phyloP scores from a whole-genome alignment of 64 coral and sea anemone species.

The Montipora sp. region DNA sequence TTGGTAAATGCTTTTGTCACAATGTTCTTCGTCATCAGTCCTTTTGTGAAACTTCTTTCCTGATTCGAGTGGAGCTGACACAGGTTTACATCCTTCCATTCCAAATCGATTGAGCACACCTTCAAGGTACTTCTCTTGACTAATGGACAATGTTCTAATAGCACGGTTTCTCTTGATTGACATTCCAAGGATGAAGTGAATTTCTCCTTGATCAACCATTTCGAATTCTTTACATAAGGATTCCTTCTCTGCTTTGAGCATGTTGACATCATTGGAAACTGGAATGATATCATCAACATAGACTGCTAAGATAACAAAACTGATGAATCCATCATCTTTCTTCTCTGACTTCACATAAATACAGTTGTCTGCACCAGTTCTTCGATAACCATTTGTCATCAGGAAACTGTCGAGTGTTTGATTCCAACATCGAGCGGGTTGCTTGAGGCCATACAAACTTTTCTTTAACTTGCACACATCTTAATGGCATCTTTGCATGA shows the following conservation, averaged over 20 bases:
- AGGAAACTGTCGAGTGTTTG: constrained; percentile 33
- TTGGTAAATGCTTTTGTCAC: constrained; percentile 32
- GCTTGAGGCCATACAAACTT: constrained; percentile 32
- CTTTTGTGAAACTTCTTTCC: constrained; percentile 16
- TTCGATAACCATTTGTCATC: constrained; percentile 29
- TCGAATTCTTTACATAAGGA: not conserved
- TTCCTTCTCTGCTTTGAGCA: constrained; percentile 51
- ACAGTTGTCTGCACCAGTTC: constrained; percentile 13
- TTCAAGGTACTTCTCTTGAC: constrained; percentile 16
- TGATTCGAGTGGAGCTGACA: constrained; percentile 13
- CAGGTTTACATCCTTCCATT: constrained; percentile 37
- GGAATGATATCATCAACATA: constrained; percentile 46
- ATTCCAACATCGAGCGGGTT: constrained; percentile 62
- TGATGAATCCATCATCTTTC: constrained; percentile 7
- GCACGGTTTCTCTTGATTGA: constrained; percentile 9
- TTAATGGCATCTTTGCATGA: not conserved
- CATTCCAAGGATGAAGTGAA: not conserved
- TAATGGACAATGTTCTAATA: constrained; percentile 35
- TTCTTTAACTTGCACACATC: constrained; percentile 25
- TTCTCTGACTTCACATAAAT: constrained; percentile 41
- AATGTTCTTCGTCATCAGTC: not conserved
- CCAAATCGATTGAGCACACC: not conserved
- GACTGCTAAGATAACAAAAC: constrained; percentile 34
- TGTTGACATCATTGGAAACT: constrained; percentile 13
- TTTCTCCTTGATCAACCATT: too few species aligned